Conservation (phyloP, 2,113 vertebrate species). For the Grammomys dolichurus region DNA sequence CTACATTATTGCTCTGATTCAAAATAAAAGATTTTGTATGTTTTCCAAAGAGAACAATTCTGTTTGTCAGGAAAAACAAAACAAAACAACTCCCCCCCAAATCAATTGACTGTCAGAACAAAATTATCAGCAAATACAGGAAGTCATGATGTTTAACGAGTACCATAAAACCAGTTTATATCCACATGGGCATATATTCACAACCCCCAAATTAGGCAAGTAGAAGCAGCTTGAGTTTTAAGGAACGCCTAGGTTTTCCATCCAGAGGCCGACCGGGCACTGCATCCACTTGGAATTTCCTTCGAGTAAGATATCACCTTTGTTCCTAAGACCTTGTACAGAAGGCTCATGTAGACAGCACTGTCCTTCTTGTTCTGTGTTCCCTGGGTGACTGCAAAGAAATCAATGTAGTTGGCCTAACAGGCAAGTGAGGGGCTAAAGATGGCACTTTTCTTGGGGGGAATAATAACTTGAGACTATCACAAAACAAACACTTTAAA, state of each 20-base stretch:
- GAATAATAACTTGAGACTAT: not conserved
- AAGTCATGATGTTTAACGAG: not conserved
- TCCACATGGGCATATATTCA: not conserved
- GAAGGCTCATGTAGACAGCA: not conserved
- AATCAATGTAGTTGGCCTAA: not conserved
- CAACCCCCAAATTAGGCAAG: not conserved
- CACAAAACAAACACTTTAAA: slow-evolving; percentile 40
- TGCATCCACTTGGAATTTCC: not conserved
- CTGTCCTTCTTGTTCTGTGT: not conserved
- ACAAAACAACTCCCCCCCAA: not conserved
- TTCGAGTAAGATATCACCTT: not conserved
- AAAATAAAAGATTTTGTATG: not conserved
- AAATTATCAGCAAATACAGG: not conserved
- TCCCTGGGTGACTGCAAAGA: not conserved
- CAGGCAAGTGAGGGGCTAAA: not conserved
- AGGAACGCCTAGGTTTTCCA: not conserved
- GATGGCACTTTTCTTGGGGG: not conserved
- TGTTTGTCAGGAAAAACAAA: not conserved
- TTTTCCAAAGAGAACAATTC: not conserved
- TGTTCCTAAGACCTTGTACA: not conserved
- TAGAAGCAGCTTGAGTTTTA: not conserved
- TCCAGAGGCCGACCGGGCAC: too few species aligned
- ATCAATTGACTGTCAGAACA: not conserved
- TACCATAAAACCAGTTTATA: not conserved
- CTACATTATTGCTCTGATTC: not conserved